Base-by-base conservation (phyloP, 1,140 invertebrate genomes). In the Drosophila insularis region DNA sequence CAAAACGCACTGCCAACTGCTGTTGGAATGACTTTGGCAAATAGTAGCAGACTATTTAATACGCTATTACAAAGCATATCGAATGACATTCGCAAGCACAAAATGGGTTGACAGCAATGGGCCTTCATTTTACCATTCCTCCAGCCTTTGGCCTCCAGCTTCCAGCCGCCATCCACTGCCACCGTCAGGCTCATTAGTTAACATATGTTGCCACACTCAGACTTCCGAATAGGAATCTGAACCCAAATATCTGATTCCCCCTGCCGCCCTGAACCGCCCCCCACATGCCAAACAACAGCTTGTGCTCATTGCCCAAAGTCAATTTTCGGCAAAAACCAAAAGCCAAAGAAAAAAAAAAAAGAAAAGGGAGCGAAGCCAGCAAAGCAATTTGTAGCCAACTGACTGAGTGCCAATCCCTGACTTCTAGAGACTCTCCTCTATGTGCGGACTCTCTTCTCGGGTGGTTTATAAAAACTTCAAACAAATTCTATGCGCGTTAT, bases 1-100 rank as follows among this genome's bases (percentile, higher is more conserved):
- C 82, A 82, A 86, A 86, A 82, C 81, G 74, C 58, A 74, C 63
- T 76, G 77, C 71, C 77, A 74, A 80, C 77, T 71, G 65, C 70
- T 66, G 67, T 63, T 59, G 73, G 70, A 84, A 87, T 80, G 80
- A 84, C 80, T 78, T 87, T 89, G 71, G 77, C 77, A 87, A 89
- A 89, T 89, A 78, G 78, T 89, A 89, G 77, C 87, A 90, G 80
- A 90, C 87, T 90, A 90, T 90, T 90, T 90, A 90, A 90, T 87
- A 87, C 82, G 78, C 80, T 90, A 90, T 90, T 90, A 84, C 74
- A 70, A 72, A 81, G 78, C 89, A 81, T 90, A 90, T 90, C 87
- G 80, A 90, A 90, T 90, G 78, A 76, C 87, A 84, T 70, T 63
- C 60, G 17, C 46, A 54, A 46, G 27, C 35, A 13, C 56, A 27